Base-by-base conservation (phyloP, 2,797 vertebrate genomes). In the Harpagifer antarcticus region DNA sequence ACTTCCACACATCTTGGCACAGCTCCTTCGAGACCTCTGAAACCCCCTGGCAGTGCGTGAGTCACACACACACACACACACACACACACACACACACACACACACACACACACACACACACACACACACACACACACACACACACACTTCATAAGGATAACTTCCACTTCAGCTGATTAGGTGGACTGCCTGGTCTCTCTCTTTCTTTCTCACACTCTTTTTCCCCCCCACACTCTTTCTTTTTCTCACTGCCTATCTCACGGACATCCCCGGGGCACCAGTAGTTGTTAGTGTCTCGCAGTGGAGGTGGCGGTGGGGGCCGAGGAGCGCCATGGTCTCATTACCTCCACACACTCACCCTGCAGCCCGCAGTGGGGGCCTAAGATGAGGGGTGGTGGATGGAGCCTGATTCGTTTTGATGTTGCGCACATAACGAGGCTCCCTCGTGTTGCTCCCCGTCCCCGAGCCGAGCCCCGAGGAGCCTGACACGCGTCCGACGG, bases 111-210 rank as follows among this genome's bases (percentile, higher is more conserved):
- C 79, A 74, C 79, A 93, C 80, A 80, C 81, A 82, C 79, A 74
- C 72, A 43, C 74, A 76, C 47, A 37, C 74, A 75, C 62, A 54
- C 64, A 68, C 52, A 68, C 82, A 79, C 72, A 52, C 65, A 62
- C 66, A 64, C 74, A 82, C 72, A 81, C 87, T 91, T 92, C 84
- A 92, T 88, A 80, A 89, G 86, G 81, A 92, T 92, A 91, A 91
- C 89, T 93, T 92, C 89, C 92, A 93, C 91, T 92, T 93, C 90
- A 94, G 91, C 92, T 92, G 91, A 90, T 94, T 89, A 93, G 91
- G 90, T 92, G 81, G 92, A 88, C 86, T 91, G 81, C 83, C 81
- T 84, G 82, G 61, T 87, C 76, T 68, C 78, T 72, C 71, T 60
- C 75, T 74, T 44, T 70, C 71, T 74, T 84, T 78, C 81, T 77